Conservation (phyloP, 2,888 invertebrate genomes). For the Drosophila acutilabella region DNA sequence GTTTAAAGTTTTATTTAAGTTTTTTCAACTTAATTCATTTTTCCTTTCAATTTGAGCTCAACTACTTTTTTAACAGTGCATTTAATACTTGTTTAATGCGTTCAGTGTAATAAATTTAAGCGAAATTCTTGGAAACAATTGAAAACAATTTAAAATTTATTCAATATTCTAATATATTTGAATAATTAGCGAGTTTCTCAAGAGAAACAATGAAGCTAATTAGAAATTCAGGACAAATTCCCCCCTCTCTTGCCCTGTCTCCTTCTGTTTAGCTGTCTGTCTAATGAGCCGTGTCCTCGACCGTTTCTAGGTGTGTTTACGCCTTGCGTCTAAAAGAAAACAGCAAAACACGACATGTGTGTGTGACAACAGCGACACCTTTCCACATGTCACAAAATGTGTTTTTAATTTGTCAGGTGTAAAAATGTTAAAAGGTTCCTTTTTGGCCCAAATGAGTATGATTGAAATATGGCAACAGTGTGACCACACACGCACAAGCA, state of each 20-base stretch:
- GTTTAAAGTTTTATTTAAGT: background rate
- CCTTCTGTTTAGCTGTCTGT: conserved; percentile 5
- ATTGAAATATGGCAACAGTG: conserved; percentile 48
- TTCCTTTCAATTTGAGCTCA: too few species aligned
- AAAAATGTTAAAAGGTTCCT: conserved; percentile 62
- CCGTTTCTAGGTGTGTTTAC: conserved; percentile 36
- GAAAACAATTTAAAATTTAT: background rate
- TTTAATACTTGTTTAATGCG: too few species aligned
- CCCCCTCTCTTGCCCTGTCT: background rate
- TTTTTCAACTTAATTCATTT: background rate
- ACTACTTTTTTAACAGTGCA: too few species aligned
- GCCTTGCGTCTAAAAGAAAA: background rate
- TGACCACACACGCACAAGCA: conserved; percentile 59
- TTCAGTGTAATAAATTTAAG: background rate
- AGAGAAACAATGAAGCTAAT: conserved; percentile 28
- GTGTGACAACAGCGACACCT: conserved; percentile 29
- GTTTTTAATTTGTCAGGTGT: conserved; percentile 79
- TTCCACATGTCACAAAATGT: conserved; percentile 64
- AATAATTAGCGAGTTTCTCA: background rate
- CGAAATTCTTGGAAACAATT: background rate
- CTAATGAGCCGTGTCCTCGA: conserved; percentile 68
- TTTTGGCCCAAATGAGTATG: conserved; percentile 41
- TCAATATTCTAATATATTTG: background rate
- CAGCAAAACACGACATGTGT: conserved; percentile 61
- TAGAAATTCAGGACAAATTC: conserved; percentile 37